These are phyloP conservation scores for Limnephilus lunatus DNA, from an alignment of 2,888 invertebrate species.

Conservation along the genomic window DNA sequence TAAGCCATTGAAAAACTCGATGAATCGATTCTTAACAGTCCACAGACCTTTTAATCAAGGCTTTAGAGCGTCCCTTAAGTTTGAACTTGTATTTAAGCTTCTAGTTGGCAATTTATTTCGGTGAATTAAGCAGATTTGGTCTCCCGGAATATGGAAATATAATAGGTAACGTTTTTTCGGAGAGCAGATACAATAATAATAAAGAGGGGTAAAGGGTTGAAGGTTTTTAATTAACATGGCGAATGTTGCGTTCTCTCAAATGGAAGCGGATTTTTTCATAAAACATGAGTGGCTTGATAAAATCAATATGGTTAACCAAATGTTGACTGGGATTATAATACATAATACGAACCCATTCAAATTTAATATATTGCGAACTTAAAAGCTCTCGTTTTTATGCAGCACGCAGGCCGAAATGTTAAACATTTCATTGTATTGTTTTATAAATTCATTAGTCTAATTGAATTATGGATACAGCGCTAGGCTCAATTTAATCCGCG, in stretches of 20 bases:
- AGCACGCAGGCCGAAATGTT: background rate
- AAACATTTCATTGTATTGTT: background rate
- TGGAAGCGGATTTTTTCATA: background rate
- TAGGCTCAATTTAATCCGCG: background rate
- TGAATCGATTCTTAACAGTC: slow-evolving; percentile 36
- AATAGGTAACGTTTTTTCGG: slow-evolving; percentile 2
- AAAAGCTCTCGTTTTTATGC: background rate
- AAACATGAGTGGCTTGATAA: background rate
- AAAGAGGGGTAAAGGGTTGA: background rate
- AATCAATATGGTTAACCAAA: background rate
- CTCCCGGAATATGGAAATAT: slow-evolving; percentile 18
- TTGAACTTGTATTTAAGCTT: slow-evolving; percentile 16
- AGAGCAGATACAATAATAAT: slow-evolving; percentile 18
- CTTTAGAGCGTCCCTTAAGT: background rate
- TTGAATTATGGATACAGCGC: background rate
- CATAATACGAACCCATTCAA: background rate
- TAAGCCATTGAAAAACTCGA: slow-evolving; percentile 16
- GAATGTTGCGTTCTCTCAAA: background rate
- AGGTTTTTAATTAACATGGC: slow-evolving; percentile 34
- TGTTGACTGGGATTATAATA: background rate
- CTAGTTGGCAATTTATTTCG: slow-evolving; percentile 29
- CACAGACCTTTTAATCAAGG: slow-evolving; percentile 20
- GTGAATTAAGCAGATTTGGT: slow-evolving; percentile 25
- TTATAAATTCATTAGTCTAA: background rate
- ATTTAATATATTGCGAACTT: background rate